Conservation (phyloP, 2,113 vertebrate genomes). For the Tachysurus vachellii region DNA sequence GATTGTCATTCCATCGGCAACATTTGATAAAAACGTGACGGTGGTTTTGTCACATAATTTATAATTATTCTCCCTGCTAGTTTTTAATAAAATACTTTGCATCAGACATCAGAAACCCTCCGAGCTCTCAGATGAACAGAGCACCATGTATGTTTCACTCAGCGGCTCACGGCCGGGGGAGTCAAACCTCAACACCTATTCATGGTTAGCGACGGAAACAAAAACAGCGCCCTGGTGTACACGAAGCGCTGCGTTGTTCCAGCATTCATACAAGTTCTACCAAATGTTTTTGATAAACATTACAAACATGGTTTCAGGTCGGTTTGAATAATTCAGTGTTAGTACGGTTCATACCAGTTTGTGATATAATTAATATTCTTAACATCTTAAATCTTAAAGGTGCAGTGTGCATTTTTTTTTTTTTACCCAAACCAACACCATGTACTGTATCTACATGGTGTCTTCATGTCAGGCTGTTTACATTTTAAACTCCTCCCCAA, state of each 20-base stretch:
- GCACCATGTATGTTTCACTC: background rate
- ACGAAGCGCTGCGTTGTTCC: background rate
- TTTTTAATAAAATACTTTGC: background rate
- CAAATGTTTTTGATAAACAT: slow-evolving; percentile 2
- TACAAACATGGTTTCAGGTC: background rate
- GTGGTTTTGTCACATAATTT: background rate
- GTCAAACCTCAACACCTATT: background rate
- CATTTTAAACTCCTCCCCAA: background rate
- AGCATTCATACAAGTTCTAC: background rate
- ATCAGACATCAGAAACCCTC: background rate
- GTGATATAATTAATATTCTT: background rate
- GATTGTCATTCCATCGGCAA: background rate
- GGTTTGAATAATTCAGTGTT: background rate
- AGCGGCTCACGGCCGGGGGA: background rate
- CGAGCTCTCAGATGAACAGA: background rate
- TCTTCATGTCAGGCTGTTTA: background rate
- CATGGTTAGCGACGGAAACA: background rate
- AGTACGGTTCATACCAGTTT: background rate
- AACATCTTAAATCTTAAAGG: background rate
- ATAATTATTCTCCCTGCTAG: background rate
- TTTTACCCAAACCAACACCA: background rate
- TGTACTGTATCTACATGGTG: background rate
- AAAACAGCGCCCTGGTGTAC: background rate
- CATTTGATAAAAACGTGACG: background rate
- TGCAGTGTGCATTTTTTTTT: background rate